A percentile compares a stretch with the other conserved stretches of the same genome.
Evolutionary conservation across 2,797 vertebrate genomes (phyloP).

Genomic region (Neomorphus geoffroyi): DNA sequence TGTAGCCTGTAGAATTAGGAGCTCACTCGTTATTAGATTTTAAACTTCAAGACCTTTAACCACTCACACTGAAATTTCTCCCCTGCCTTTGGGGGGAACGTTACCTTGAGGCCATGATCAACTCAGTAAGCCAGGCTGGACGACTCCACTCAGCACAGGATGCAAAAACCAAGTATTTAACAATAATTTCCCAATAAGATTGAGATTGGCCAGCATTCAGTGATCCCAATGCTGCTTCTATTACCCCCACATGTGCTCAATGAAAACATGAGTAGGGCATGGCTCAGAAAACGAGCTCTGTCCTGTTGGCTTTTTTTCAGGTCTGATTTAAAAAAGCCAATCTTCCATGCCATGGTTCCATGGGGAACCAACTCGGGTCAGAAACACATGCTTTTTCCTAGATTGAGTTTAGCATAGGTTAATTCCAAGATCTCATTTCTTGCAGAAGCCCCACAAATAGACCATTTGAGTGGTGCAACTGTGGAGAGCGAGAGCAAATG

Average conservation of each 20-base stretch:
- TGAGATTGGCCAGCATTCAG: neutral
- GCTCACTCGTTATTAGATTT: neutral
- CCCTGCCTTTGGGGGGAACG: too few species aligned
- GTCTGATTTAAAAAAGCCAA: neutral
- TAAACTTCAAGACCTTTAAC: too few species aligned
- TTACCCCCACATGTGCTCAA: neutral
- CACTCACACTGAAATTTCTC: too few species aligned
- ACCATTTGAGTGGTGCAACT: too few species aligned
- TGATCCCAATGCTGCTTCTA: neutral
- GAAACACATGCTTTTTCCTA: accelerated
- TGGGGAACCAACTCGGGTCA: neutral
- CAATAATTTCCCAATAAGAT: neutral
- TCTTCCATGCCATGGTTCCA: too few species aligned
- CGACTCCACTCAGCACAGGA: accelerated
- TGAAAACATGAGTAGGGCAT: accelerated
- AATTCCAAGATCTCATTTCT: neutral
- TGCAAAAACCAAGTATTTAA: neutral
- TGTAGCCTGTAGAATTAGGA: neutral
- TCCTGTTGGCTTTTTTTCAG: neutral
- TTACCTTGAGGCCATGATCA: accelerated
- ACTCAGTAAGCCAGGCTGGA: accelerated
- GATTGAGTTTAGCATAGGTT: neutral
- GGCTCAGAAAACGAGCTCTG: neutral
- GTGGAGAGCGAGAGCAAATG: neutral
- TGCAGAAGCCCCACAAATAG: accelerated